phyloP scores from a whole-genome alignment of 2,113 vertebrate genomes.

The Pygoscelis antarcticus region DNA sequence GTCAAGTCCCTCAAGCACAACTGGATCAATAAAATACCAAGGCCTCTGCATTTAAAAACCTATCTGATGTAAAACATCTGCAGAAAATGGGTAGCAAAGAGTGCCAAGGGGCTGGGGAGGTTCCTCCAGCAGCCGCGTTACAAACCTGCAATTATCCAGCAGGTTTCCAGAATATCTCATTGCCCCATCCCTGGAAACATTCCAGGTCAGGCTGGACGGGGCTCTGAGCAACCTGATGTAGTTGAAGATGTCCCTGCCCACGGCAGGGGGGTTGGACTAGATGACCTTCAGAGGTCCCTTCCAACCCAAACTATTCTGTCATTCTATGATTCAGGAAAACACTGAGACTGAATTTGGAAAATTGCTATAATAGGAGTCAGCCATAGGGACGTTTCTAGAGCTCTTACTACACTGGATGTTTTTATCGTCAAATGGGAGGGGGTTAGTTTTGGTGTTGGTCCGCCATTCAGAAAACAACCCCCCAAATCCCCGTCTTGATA shows the following conservation, averaged over 20 bases:
- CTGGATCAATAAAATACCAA: neutral
- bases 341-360: fast-evolving
- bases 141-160: neutral
- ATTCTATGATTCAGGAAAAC: neutral
- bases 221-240: too few species aligned
- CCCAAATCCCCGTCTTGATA: too few species aligned
- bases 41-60: neutral
- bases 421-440: fast-evolving
- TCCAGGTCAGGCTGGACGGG: too few species aligned
- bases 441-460: neutral
- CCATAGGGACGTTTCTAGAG: fast-evolving
- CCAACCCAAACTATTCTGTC: too few species aligned
- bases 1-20: neutral
- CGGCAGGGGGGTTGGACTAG: too few species aligned
- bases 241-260: too few species aligned
- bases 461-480: fast-evolving
- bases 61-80: neutral
- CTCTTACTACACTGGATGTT: neutral
- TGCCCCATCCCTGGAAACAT: too few species aligned
- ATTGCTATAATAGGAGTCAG: fast-evolving
- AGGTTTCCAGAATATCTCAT: neutral
- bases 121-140: neutral
- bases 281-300: too few species aligned
- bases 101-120: neutral
- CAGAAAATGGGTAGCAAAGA: neutral